Evolutionary conservation across 1,140 invertebrate species (phyloP), one percentile per base, ranked within the genome.

Genomic region (Zaprionus kolodkinae): DNA sequence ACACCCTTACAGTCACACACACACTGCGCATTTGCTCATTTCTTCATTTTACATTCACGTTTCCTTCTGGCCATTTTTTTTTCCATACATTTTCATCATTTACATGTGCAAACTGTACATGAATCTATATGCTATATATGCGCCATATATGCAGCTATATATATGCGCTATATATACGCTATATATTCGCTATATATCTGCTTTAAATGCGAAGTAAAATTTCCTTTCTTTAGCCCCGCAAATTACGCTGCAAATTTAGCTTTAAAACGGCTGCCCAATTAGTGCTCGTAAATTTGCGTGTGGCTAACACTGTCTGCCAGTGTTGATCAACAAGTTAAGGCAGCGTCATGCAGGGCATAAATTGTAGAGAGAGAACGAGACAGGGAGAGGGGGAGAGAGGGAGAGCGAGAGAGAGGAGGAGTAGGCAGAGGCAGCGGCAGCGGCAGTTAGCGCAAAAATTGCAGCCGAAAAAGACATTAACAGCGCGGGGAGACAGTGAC

Each of bases 1-100:
- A 45, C 48, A 56, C 25, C 21, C 69, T 73, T 65, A 63, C 48
- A 59, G n/a, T 91, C 21, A 21, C 27, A 30, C 27, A 30, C 27
- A 30, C 27, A 30, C 27, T 5, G 57, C 70, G 75, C 79, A 71
- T 72, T 35, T 59, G 75, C 84, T 89, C 72, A 86, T 86, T 82
- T 73, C 73, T 81, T 72, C 74, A 55, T 30, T 65, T 77, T 6
- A 48, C 43, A 25, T 56, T 57, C 43, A 40, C 38, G 12, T 50
- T 50, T 50, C 50, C 50, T 43, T 59, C 57, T 25, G 35, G 60
- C 70, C 57, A 25, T 43, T 54, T 27, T 11, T 45, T 43, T 40
- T 57, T 74, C 48, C 70, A 66, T 74, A 75, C 73, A 78, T 65
- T 67, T 66, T 36, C 54, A 67, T 63, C 48, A 73, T 62, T 73